Evolutionary conservation across 2,797 vertebrate genomes (phyloP).

Genomic region (Malacoctenus gilli): DNA sequence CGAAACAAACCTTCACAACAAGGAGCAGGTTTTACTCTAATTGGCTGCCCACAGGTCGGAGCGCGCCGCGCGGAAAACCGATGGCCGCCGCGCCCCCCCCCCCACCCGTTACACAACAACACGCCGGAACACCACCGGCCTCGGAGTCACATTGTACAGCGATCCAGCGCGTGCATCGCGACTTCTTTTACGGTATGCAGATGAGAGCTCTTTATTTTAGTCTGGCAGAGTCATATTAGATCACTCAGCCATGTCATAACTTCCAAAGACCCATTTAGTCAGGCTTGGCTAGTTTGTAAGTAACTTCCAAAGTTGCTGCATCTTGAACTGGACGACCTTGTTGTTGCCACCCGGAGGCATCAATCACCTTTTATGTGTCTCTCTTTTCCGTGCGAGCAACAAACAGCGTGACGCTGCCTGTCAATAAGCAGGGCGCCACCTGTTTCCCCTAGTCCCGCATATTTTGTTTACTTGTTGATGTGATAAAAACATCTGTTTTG

Average conservation of each 20-base stretch:
- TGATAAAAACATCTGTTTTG: constrained; percentile 51
- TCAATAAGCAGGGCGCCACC: constrained; percentile 29
- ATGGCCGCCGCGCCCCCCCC: too few relatives aligned
- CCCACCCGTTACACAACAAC: too few relatives aligned
- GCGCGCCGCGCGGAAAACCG: too few relatives aligned
- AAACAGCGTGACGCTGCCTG: not conserved
- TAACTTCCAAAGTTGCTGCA: constrained; percentile 18
- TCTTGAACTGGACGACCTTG: constrained; percentile 24
- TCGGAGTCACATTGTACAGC: too few relatives aligned
- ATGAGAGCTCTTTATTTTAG: constrained; percentile 25
- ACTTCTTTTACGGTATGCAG: constrained; percentile 18
- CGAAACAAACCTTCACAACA: not conserved
- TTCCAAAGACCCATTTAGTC: constrained; percentile 19
- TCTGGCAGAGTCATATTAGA: constrained; percentile 19
- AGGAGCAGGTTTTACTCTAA: not conserved
- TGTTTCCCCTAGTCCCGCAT: constrained; percentile 30
- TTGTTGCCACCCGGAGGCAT: constrained; percentile 1
- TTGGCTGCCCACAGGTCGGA: constrained; percentile 2
- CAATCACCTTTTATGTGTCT: constrained; percentile 21
- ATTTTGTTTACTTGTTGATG: constrained; percentile 43
- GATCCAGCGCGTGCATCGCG: too few relatives aligned
- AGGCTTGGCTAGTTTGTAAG: constrained; percentile 8
- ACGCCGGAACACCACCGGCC: too few relatives aligned
- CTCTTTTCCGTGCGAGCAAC: not conserved
- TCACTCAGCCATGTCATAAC: constrained; percentile 18